These are phyloP conservation scores for Eupithecia vulgata DNA, from an alignment of 2,888 invertebrate genomes.

Conservation along the genomic window DNA sequence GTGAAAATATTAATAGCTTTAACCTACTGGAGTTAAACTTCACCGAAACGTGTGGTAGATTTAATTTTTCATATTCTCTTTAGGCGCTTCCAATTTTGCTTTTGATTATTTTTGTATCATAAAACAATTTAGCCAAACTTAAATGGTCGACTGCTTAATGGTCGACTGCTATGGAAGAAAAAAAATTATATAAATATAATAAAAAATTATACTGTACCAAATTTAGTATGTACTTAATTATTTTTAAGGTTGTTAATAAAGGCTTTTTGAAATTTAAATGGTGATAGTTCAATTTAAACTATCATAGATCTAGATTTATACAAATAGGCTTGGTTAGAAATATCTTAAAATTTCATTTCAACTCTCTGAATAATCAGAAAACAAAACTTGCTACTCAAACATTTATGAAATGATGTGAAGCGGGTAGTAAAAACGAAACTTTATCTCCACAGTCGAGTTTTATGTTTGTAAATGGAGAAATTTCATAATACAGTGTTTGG, in stretches of 20 bases:
- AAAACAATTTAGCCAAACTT: too few relatives aligned
- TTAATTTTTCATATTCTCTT: neutral
- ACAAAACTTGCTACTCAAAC: constrained; percentile 52
- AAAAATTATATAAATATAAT: too few relatives aligned
- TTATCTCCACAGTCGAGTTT: constrained; percentile 52
- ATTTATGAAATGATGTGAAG: constrained; percentile 56
- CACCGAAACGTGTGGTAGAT: neutral
- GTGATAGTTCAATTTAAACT: neutral
- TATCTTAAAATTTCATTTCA: constrained; percentile 47
- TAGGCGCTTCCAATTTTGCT: neutral
- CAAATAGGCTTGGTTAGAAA: neutral
- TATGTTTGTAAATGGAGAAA: constrained; percentile 52
- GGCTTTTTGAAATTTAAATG: too few relatives aligned
- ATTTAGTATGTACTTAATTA: too few relatives aligned
- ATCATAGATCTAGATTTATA: neutral
- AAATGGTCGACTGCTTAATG: too few relatives aligned
- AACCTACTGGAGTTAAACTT: neutral
- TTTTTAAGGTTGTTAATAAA: too few relatives aligned
- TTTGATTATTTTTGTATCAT: neutral
- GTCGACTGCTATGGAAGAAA: too few relatives aligned
- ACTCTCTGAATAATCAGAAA: constrained; percentile 45
- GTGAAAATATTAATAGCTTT: neutral
- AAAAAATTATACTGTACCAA: too few relatives aligned
- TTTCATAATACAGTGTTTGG: constrained; percentile 51
- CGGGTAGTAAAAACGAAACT: constrained; percentile 60